Conservation (phyloP, 2,797 vertebrate genomes). For the Oryzias sinensis region DNA sequence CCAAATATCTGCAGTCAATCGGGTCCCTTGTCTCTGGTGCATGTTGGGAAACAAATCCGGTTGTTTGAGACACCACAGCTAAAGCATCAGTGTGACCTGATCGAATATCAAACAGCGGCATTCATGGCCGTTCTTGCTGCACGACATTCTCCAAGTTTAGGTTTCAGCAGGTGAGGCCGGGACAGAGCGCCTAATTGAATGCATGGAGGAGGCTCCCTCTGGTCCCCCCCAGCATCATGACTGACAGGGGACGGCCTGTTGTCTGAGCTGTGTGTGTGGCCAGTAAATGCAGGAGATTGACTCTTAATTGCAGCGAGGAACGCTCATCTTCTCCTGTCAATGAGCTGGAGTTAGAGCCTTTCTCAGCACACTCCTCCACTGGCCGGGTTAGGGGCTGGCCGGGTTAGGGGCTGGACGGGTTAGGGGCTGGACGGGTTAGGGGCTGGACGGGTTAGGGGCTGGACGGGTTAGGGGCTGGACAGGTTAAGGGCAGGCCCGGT, state of each 20-base stretch:
- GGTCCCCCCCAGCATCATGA: conserved; percentile 63
- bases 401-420: no score
- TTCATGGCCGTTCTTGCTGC: conserved; percentile 49
- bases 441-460: no score
- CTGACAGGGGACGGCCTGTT: conserved; percentile 72
- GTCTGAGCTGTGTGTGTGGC: conserved; percentile 80
- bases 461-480: no score
- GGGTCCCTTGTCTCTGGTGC: conserved; percentile 1
- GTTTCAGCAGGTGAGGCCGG: conserved; percentile 75
- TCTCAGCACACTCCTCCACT: conserved; percentile 63
- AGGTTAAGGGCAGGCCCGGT: no score
- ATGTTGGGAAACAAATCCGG: background rate
- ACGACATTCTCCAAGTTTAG: conserved; percentile 64
- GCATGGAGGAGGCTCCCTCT: conserved; percentile 57
- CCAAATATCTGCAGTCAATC: background rate
- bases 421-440: no score
- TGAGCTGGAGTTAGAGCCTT: conserved; percentile 68
- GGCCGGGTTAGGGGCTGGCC: conserved; percentile 11
- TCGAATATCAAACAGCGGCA: conserved; percentile 32
- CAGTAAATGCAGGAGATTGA: conserved; percentile 79
- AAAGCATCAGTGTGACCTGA: conserved; percentile 16
- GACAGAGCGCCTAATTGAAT: conserved; percentile 68
- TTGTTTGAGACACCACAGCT: background rate
- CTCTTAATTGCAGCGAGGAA: conserved; percentile 79
- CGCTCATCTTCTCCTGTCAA: conserved; percentile 81